Percentiles rank a stretch among this genome's conserved stretches.
phyloP scores from a whole-genome alignment of 2,113 vertebrate species.

The Pimephales promelas region DNA sequence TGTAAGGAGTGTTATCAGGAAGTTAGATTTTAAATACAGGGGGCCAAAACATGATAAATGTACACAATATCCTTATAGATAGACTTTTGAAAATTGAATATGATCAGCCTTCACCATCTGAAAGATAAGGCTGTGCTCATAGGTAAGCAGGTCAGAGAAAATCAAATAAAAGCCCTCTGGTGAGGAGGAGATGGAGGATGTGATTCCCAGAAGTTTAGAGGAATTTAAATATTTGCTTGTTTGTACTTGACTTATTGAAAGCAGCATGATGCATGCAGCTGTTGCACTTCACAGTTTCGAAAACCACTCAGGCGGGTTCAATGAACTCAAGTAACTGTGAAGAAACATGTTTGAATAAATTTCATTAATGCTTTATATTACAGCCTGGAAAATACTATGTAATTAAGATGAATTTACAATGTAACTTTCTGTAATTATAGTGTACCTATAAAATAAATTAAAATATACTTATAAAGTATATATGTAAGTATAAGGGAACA shows the following conservation, averaged over 20 bases:
- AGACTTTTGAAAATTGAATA: background rate
- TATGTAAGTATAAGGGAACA: no score
- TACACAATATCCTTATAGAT: background rate
- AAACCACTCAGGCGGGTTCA: background rate
- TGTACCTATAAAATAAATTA: no score
- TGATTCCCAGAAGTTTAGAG: conserved; percentile 1
- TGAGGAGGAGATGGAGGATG: background rate
- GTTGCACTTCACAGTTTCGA: background rate
- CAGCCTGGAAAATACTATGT: no score
- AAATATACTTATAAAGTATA: no score
- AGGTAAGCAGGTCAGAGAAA: background rate
- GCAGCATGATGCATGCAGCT: background rate
- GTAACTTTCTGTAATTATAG: no score
- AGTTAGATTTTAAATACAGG: background rate
- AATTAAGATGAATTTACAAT: no score
- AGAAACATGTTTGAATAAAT: background rate
- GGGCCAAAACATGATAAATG: background rate
- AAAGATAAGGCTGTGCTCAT: background rate
- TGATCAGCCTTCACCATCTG: background rate
- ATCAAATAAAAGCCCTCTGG: background rate
- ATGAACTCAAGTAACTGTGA: background rate
- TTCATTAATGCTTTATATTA: no score
- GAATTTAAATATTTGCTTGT: background rate
- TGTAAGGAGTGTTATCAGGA: background rate
- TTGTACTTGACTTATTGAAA: background rate